A percentile compares a stretch with the other conserved stretches of the same genome.
These are phyloP conservation scores for Actias luna DNA, from an alignment of 2,888 invertebrate species.

Conservation along the genomic window DNA sequence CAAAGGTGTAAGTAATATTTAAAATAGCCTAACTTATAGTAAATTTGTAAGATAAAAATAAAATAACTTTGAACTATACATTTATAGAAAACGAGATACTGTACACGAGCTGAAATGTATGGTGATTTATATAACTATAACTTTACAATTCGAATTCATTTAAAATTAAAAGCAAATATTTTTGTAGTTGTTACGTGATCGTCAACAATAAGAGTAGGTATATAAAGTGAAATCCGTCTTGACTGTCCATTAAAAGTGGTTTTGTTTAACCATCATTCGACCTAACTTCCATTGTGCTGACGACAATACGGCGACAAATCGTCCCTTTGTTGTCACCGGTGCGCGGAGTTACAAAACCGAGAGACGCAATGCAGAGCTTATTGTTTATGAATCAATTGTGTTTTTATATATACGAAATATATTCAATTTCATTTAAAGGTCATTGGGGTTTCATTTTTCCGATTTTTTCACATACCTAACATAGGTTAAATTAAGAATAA, in stretches of 20 bases:
- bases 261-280: slow-evolving; percentile 46
- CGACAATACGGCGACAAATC: slow-evolving; percentile 60
- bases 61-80: neutral
- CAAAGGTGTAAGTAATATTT: neutral
- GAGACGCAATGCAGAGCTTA: slow-evolving; percentile 21
- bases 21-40: neutral
- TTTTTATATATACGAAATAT: neutral
- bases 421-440: too few species aligned
- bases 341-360: slow-evolving; percentile 35
- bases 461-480: too few species aligned
- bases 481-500: too few species aligned
- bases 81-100: neutral
- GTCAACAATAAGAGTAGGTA: slow-evolving; percentile 17
- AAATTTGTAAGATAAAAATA: neutral
- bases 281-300: slow-evolving; percentile 56
- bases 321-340: slow-evolving; percentile 63
- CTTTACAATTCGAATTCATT: neutral
- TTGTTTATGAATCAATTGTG: slow-evolving; percentile 20
- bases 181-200: neutral
- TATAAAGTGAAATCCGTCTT: slow-evolving; percentile 31
- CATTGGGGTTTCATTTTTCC: too few species aligned
- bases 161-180: neutral
- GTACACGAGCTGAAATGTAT: neutral
- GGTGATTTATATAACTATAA: neutral
- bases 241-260: slow-evolving; percentile 47